A percentile compares a stretch with the other conserved stretches of the same genome.
Evolutionary conservation across 2,888 invertebrate species (phyloP).

Genomic region (Syritta pipiens): DNA sequence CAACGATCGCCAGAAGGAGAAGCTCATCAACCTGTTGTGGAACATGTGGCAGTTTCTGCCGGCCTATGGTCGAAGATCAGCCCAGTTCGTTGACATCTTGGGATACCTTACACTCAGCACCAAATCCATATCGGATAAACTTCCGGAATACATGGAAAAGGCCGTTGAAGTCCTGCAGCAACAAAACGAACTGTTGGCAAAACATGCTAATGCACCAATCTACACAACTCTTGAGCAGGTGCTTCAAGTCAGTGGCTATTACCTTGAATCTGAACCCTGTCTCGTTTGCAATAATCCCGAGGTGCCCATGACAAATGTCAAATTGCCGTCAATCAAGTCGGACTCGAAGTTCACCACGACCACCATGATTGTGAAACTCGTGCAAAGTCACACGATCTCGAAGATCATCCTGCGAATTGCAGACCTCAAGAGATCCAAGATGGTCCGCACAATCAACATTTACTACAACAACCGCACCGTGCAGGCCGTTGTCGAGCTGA

Average conservation of each 20-base stretch:
- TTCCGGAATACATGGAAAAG: conserved; percentile 89
- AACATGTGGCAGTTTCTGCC: conserved; percentile 94
- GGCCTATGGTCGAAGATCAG: conserved; percentile 94
- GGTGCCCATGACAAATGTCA: conserved; percentile 93
- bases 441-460: conserved; percentile 97
- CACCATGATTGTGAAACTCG: conserved; percentile 97
- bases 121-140: conserved; percentile 83
- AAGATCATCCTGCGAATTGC: conserved; percentile 95
- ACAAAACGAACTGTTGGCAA: conserved; percentile 93
- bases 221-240: conserved; percentile 96
- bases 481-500: conserved; percentile 97
- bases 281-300: conserved; percentile 99
- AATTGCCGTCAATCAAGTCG: conserved; percentile 94
- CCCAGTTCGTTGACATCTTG: conserved; percentile 97
- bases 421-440: conserved; percentile 97
- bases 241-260: conserved; percentile 97
- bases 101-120: conserved; percentile 96
- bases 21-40: conserved; percentile 91
- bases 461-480: conserved; percentile 98
- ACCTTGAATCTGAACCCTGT: conserved; percentile 97
- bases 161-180: conserved; percentile 91
- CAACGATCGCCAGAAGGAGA: conserved; percentile 87
- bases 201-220: conserved; percentile 95
- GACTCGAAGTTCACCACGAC: conserved; percentile 99
- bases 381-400: conserved; percentile 96